A percentile compares a stretch with the other conserved stretches of the same genome.
Conservation (phyloP, 2,113 vertebrate genomes). For the Psephotus haematonotus region DNA sequence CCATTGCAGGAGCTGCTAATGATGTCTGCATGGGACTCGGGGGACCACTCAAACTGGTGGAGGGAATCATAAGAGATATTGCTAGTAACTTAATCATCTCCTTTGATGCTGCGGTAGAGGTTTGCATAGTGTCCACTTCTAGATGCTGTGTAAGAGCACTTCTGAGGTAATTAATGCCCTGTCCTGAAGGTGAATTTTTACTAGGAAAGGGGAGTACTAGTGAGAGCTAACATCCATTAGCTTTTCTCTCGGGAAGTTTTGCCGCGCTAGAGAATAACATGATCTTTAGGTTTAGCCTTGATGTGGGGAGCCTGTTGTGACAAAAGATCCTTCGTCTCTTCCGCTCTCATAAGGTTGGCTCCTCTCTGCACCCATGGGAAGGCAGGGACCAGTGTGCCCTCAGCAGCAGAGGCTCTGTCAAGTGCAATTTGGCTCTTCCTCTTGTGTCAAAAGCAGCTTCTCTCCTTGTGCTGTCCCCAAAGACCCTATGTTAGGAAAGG, state of each 20-base stretch:
- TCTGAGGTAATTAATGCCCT: slow-evolving; percentile 9
- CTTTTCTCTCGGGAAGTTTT: slow-evolving; percentile 26
- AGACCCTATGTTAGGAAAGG: fast-evolving
- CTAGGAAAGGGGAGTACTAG: neutral
- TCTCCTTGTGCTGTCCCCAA: neutral
- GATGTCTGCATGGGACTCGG: slow-evolving; percentile 48
- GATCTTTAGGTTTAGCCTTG: neutral
- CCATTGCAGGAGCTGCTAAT: slow-evolving; percentile 61
- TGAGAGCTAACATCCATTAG: slow-evolving; percentile 29
- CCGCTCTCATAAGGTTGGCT: neutral
- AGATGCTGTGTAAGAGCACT: neutral
- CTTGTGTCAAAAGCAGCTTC: neutral
- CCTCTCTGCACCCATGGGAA: neutral
- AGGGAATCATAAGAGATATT: slow-evolving; percentile 49
- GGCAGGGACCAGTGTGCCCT: neutral
- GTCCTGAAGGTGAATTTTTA: slow-evolving; percentile 40
- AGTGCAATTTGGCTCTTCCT: neutral
- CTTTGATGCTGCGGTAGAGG: neutral
- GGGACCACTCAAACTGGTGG: slow-evolving; percentile 56
- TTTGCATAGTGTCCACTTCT: neutral
- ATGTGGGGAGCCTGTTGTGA: neutral
- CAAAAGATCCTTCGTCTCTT: neutral
- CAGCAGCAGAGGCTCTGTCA: neutral
- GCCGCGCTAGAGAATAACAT: neutral
- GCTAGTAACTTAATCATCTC: slow-evolving; percentile 57